Percentiles rank a stretch among this genome's conserved stretches.
phyloP scores from a whole-genome alignment of 2,888 invertebrate species.

The Drosophila quinaria region DNA sequence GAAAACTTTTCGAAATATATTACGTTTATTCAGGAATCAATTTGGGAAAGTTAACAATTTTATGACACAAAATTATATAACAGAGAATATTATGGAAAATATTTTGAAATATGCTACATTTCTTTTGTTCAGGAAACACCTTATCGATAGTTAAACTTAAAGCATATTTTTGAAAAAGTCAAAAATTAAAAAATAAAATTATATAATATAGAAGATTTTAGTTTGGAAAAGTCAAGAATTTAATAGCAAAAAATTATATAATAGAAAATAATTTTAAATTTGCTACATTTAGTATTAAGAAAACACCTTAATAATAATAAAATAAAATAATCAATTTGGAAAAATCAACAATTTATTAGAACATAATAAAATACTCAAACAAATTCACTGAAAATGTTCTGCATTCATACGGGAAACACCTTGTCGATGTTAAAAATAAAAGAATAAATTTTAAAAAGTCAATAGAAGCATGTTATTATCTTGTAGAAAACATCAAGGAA shows the following conservation, averaged over 20 bases:
- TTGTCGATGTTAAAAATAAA: background rate
- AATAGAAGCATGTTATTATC: too few species aligned
- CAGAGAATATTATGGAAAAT: too few species aligned
- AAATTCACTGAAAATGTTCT: too few species aligned
- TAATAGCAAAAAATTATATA: background rate
- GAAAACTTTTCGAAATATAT: background rate
- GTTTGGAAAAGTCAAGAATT: too few species aligned
- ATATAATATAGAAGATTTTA: too few species aligned
- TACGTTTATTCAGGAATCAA: background rate
- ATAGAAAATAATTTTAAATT: background rate
- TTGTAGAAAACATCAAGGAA: background rate
- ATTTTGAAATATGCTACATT: background rate
- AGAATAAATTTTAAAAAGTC: background rate
- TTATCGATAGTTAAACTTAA: too few species aligned
- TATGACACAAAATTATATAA: too few species aligned
- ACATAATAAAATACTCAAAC: background rate
- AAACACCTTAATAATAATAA: background rate
- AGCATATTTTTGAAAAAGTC: too few species aligned
- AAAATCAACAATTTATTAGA: conserved; percentile 3
- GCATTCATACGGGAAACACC: background rate
- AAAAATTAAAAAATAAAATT: too few species aligned
- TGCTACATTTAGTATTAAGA: background rate
- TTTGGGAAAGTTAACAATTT: too few species aligned
- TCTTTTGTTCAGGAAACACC: background rate
- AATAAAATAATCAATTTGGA: background rate